Percentiles rank a stretch among this genome's conserved stretches.
phyloP scores from a whole-genome alignment of 2,797 vertebrate species.

The Erpetoichthys calabaricus region DNA sequence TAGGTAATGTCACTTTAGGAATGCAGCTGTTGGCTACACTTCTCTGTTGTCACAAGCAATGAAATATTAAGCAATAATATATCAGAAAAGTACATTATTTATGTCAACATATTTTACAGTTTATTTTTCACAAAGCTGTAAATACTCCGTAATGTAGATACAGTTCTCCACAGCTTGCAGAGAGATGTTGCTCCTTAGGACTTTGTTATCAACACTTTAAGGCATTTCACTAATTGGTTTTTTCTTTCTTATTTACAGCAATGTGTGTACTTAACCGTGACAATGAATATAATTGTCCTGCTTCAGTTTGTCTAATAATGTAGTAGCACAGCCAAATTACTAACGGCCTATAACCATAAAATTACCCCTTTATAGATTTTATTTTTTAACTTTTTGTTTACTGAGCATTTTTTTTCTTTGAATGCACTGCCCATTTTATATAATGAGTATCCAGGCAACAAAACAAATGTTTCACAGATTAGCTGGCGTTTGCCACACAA shows the following conservation, averaged over 20 bases:
- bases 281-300: conserved; percentile 43
- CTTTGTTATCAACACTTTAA: no score
- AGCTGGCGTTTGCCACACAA: conserved; percentile 17
- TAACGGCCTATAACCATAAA: conserved; percentile 55
- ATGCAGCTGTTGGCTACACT: no score
- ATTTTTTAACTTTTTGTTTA: conserved; percentile 44
- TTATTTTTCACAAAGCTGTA: no score
- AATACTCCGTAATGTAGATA: no score
- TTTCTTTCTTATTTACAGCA: conserved; percentile 26
- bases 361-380: conserved; percentile 51
- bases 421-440: conserved; percentile 29
- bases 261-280: conserved; percentile 38
- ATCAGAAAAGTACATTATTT: no score
- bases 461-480: conserved; percentile 38
- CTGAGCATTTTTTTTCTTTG: conserved; percentile 41
- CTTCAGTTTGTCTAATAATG: conserved; percentile 47
- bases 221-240: background rate
- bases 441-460: conserved; percentile 40
- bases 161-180: conserved; percentile 14
- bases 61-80: no score
- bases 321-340: conserved; percentile 59
- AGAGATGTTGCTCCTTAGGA: conserved; percentile 6
- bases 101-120: no score
- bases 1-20: no score
- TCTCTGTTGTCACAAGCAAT: no score